Evolutionary conservation across 1,140 invertebrate species (phyloP).

Genomic region (Planococcus citri): DNA sequence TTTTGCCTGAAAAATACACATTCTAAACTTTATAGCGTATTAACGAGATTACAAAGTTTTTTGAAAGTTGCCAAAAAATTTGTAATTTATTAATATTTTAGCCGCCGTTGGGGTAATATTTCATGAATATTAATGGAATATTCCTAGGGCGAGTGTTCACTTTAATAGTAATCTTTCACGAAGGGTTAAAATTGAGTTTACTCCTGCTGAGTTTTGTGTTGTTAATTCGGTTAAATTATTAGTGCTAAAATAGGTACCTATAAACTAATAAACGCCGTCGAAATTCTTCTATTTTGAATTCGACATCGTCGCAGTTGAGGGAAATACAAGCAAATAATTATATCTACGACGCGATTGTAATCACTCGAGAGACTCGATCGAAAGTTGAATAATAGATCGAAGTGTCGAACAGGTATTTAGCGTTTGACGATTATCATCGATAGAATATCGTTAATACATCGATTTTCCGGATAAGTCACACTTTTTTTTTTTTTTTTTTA

Average conservation of each 20-base stretch:
- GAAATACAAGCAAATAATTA: no score
- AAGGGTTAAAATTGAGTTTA: neutral
- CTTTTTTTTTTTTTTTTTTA: no score
- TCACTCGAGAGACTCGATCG: no score
- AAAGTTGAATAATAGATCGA: no score
- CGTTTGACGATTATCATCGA: no score
- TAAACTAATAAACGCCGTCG: neutral
- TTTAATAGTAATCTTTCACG: neutral
- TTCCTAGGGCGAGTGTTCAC: neutral
- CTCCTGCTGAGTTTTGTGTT: neutral
- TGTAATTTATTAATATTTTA: conserved; percentile 5
- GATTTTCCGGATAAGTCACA: no score
- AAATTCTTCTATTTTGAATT: neutral
- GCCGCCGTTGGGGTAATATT: neutral
- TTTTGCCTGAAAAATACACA: neutral
- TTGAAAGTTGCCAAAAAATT: neutral
- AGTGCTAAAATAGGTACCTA: neutral
- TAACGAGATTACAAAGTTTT: neutral
- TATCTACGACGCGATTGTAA: no score
- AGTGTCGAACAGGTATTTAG: no score
- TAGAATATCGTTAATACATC: no score
- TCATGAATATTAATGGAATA: neutral
- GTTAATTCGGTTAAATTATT: neutral
- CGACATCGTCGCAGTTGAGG: no score
- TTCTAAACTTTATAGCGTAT: neutral